Base-by-base conservation (phyloP, 2,797 vertebrate species). In the Intellagama lesueurii region DNA sequence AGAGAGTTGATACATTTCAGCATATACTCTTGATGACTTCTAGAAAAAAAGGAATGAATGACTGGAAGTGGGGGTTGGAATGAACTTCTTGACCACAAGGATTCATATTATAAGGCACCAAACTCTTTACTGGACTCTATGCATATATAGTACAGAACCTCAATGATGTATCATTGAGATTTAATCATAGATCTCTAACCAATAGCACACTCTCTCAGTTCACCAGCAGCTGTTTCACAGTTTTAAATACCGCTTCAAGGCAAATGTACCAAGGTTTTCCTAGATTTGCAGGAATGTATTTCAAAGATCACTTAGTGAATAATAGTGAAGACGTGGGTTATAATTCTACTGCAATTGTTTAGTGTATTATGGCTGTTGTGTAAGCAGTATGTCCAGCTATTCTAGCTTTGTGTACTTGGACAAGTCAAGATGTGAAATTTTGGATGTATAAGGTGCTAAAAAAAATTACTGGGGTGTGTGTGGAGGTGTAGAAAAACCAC, bases 1-100 rank as follows among this genome's bases (percentile, higher is more conserved):
- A 83, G 28, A 86, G 35, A 22, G 6, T 32, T 12, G 66, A 44
- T 8, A 88, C 81, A 81, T 90, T 88, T 88, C 60, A 85, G 28
- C 32, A 35, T 69, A 80, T 73, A 81, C 12, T 76, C 14, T 40
- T 60, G 52, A 79, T 76, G 76, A 76, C 28, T 56, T 81, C 69
- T 81, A 60, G 70, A 60, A 35, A 60, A 35, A 88, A 44, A 70
- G 69, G 30, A 80, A 30, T 70, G 64, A 90, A 26, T 75, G 52
- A 83, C 44, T 85, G 49, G 68, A 80, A 75, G 56, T 52, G 77
- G 76, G 24, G 82, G 73, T 73, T 85, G 70, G 68, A 85, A 56
- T 32, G 64, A 84, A 81, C 44, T 12, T 76, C 16, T 85, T 16
- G 32, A 85, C 78, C 32, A 32, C 40, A 44, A 68, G 5, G 28